Conservation (phyloP, 2,888 invertebrate genomes). For the Cetonia aurata region DNA sequence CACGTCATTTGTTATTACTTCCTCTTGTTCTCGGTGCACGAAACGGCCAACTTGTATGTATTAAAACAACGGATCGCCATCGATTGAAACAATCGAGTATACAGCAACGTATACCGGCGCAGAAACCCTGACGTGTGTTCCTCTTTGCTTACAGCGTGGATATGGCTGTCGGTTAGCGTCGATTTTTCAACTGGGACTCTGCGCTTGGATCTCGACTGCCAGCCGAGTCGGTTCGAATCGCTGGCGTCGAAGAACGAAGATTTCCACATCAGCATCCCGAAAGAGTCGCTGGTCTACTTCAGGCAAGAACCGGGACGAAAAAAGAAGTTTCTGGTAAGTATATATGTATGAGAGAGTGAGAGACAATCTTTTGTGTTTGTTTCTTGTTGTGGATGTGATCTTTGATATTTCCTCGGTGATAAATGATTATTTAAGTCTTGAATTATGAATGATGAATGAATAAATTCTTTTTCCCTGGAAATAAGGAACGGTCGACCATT, state of each 20-base stretch:
- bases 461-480: too few relatives aligned
- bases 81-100: too few relatives aligned
- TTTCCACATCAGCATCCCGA: conserved; percentile 60
- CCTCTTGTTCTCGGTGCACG: neutral
- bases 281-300: conserved; percentile 66
- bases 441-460: too few relatives aligned
- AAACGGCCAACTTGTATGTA: conserved; percentile 4
- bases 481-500: too few relatives aligned
- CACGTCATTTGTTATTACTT: conserved; percentile 23
- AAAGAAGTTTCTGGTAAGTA: conserved; percentile 66
- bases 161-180: conserved; percentile 63
- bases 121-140: conserved; percentile 33
- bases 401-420: too few relatives aligned
- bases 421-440: too few relatives aligned
- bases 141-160: conserved; percentile 63
- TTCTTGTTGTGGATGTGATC: neutral
- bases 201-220: conserved; percentile 65
- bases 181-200: conserved; percentile 62
- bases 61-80: neutral
- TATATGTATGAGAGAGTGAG: too few relatives aligned
- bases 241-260: conserved; percentile 56
- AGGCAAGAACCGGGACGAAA: conserved; percentile 67
- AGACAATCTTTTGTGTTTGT: conserved; percentile 42
- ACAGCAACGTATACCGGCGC: neutral
- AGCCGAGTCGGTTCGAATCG: conserved; percentile 64